Base-by-base conservation (phyloP, 2,888 invertebrate genomes). In the Atrina japonica region DNA sequence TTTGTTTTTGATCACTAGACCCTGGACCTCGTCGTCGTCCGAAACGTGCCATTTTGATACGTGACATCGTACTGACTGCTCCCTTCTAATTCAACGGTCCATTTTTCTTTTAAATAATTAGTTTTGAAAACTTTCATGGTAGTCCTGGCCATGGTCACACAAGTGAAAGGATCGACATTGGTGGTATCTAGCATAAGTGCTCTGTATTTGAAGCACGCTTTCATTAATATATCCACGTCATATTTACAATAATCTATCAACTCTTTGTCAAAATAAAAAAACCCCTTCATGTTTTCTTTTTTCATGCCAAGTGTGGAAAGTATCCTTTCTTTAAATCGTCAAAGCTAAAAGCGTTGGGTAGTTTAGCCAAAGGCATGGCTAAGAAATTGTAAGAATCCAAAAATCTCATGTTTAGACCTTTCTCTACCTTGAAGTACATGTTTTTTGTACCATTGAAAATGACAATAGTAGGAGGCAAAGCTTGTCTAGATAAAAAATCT, bases 361-460 rank as follows among this genome's bases (percentile, higher is more conserved):
- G 43, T 2, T 30, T 45, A 9, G 70, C 29, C 43, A 78, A 47
- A 29, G 64, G 66, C 76, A 77, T 80, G 1, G 75, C 70, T 25
- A 79, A 45, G 52, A 79, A 75, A 30, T 66, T 76, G 16, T 73
- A 41, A 59, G 66, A 67, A 60, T 78, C 76, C 21, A 78, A 40
- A 18, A 78, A 56, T 25, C 69, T 55, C n/a, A 73, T 72, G 43
- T 73, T 66, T 18, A 77, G 55, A 18, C 60, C 70, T 56, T 50
- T 60, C 29, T 61, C 61, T n/a, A 73, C 52, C 7, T 56, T 21
- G 66, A 77, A 69, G 58, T 63, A 66, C 77, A 77, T 75, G 27
- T 70, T 68, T 63, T 77, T 77, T 6, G 67, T 65, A 3, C 67
- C 73, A 16, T 43, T 67, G 35, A 61, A 68, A 41, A 75, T 70